Evolutionary conservation across 2,797 vertebrate genomes (phyloP), one percentile per base, ranked within the genome.

Genomic region (Myripristis jacobus): DNA sequence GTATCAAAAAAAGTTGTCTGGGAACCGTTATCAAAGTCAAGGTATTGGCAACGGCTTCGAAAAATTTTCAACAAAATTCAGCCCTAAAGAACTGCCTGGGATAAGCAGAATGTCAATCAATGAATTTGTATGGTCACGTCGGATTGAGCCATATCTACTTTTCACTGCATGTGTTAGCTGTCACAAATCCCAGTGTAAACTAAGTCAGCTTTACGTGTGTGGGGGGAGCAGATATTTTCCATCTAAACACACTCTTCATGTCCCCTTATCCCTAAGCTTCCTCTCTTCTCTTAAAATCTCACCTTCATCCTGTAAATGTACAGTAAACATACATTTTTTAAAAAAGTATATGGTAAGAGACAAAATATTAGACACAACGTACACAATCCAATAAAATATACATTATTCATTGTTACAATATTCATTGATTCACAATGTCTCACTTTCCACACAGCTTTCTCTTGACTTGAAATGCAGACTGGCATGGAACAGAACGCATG

Each of bases 101-200:
- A n/a, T 16, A 44, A n/a, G n/a, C 15, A 47, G n/a, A 47, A 3
- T 15, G 38, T 15, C 3, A 41, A 4, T 41, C 38, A 16, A 22
- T 43, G 24, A 16, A 38, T 46, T 22, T 46, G 25, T 59, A 36
- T 25, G 13, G 50, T 54, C 50, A 41, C 13, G 16, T 41, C 13
- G 16, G 4, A 15, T 41, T 76, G 69, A 61, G 61, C 34, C 71
- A 73, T 27, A 61, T 73, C 70, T 22, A 72, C 70, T 51, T 76
- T 71, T 79, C 66, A 74, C 24, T 47, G 36, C 54, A 61, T 53
- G 34, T 16, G 64, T 80, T 75, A 81, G 64, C 55, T 19, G 64
- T 44, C 46, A 62, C 50, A 59, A 77, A 81, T 79, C 64, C 65
- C 65, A 59, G 71, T 31, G 48, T 43, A 84, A 79, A 68, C 55